Percentiles rank a stretch among this genome's conserved stretches.
phyloP scores from a whole-genome alignment of 2,888 invertebrate genomes.

The Malachius bipustulatus region DNA sequence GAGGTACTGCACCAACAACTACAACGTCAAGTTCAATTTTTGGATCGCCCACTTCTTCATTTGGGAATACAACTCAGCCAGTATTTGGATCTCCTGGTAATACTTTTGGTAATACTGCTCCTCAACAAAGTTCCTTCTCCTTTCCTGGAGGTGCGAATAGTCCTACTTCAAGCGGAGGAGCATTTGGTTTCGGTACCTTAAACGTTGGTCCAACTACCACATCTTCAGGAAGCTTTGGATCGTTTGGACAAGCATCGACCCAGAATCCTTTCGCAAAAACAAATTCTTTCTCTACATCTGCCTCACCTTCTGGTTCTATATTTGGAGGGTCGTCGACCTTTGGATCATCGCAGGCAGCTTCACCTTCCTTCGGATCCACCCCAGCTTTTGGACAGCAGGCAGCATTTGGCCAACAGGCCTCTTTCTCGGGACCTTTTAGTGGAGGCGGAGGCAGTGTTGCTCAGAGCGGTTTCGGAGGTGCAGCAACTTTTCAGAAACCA shows the following conservation, averaged over 20 bases:
- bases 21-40: conserved; percentile 18
- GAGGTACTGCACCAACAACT: conserved; percentile 20
- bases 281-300: conserved; percentile 11
- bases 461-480: conserved; percentile 17
- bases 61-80: neutral
- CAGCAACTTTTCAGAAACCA: conserved; percentile 18
- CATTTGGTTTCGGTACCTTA: conserved; percentile 26
- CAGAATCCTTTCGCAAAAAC: conserved; percentile 19
- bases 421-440: conserved; percentile 9
- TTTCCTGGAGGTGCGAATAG: conserved; percentile 16
- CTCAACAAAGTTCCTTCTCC: conserved; percentile 18
- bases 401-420: conserved; percentile 4
- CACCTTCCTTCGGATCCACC: conserved; percentile 18
- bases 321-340: conserved; percentile 23
- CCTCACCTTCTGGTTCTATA: neutral
- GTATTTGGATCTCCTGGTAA: conserved; percentile 3
- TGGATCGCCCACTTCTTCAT: conserved; percentile 16
- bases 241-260: conserved; percentile 14
- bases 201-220: conserved; percentile 22
- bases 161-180: conserved; percentile 15
- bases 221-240: conserved; percentile 21
- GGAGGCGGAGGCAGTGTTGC: conserved; percentile 10
- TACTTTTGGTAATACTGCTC: conserved; percentile 1
- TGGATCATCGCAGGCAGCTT: conserved; percentile 34
- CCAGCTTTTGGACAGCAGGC: conserved; percentile 6